phyloP scores from a whole-genome alignment of 2,888 invertebrate species.

The Aporophyla lueneburgensis region DNA sequence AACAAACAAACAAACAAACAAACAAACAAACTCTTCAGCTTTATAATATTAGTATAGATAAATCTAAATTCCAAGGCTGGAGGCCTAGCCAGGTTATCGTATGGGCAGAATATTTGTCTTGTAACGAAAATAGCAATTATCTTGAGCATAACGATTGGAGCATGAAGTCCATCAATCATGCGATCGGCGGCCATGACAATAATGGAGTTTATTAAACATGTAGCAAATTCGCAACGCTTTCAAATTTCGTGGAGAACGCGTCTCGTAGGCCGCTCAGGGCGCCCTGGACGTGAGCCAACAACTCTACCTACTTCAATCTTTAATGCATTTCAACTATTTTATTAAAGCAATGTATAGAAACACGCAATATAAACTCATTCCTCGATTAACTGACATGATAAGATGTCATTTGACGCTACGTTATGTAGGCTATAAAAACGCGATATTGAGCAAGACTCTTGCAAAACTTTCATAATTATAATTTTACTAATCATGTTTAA shows the following conservation, averaged over 20 bases:
- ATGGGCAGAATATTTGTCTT: conserved; percentile 44
- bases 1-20: too few species aligned
- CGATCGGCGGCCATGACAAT: conserved; percentile 63
- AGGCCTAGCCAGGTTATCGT: conserved; percentile 36
- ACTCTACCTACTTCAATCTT: conserved; percentile 75
- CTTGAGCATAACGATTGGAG: conserved; percentile 52
- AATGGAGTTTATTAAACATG: conserved; percentile 71
- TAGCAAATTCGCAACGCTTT: conserved; percentile 78
- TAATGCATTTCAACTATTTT: conserved; percentile 77
- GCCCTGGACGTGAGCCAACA: conserved; percentile 75
- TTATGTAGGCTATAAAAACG: conserved; percentile 45
- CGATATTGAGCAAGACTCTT: conserved; percentile 46
- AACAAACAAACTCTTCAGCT: too few species aligned
- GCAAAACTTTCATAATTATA: conserved; percentile 38
- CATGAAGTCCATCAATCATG: conserved; percentile 66
- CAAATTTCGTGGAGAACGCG: conserved; percentile 70
- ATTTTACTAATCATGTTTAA: conserved; percentile 33
- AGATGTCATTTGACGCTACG: conserved; percentile 55
- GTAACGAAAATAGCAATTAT: conserved; percentile 62
- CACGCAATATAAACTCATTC: conserved; percentile 57
- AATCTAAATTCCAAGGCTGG: conserved; percentile 32
- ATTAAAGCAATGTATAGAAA: conserved; percentile 68
- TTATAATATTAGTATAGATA: too few species aligned
- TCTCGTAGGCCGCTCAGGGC: conserved; percentile 69
- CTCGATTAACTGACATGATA: conserved; percentile 58